These are phyloP conservation scores for Caenorhabditis afra DNA, from an alignment of 2,888 invertebrate species.

Conservation along the genomic window DNA sequence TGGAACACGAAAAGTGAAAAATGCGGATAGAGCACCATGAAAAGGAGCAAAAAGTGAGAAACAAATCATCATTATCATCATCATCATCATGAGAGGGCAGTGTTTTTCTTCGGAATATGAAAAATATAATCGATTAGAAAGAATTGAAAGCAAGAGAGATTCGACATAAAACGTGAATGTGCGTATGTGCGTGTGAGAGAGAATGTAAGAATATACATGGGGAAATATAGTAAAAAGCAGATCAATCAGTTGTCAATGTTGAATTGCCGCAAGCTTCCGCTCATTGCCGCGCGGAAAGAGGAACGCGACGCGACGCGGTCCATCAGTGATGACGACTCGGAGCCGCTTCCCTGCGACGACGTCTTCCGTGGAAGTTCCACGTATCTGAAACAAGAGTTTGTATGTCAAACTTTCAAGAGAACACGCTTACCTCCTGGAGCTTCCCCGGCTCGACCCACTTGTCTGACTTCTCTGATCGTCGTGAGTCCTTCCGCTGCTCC, in stretches of 20 bases:
- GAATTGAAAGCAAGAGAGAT: background rate
- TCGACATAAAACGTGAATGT: no score
- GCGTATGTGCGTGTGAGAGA: background rate
- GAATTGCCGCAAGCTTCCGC: slow-evolving; percentile 41
- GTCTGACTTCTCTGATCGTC: slow-evolving; percentile 47
- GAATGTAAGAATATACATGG: slow-evolving; percentile 3
- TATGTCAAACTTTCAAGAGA: background rate
- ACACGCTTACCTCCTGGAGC: slow-evolving; percentile 28
- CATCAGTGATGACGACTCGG: slow-evolving; percentile 8
- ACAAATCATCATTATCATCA: background rate
- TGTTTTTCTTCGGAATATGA: background rate
- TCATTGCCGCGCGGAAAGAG: slow-evolving; percentile 49
- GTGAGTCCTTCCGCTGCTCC: slow-evolving; percentile 19
- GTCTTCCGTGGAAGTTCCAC: slow-evolving; percentile 41
- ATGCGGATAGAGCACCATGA: slow-evolving; percentile 2
- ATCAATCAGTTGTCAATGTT: slow-evolving; percentile 15
- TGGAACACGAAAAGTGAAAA: slow-evolving; percentile 22
- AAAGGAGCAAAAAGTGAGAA: background rate
- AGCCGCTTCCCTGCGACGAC: slow-evolving; percentile 29
- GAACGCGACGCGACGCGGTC: slow-evolving; percentile 48
- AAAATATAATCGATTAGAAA: background rate
- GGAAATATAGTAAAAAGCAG: background rate
- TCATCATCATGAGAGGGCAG: background rate
- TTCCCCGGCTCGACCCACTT: slow-evolving; percentile 36
- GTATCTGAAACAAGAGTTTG: slow-evolving; percentile 11